These are phyloP conservation scores for Lycia hirtaria DNA, from an alignment of 2,888 invertebrate genomes.

Conservation along the genomic window DNA sequence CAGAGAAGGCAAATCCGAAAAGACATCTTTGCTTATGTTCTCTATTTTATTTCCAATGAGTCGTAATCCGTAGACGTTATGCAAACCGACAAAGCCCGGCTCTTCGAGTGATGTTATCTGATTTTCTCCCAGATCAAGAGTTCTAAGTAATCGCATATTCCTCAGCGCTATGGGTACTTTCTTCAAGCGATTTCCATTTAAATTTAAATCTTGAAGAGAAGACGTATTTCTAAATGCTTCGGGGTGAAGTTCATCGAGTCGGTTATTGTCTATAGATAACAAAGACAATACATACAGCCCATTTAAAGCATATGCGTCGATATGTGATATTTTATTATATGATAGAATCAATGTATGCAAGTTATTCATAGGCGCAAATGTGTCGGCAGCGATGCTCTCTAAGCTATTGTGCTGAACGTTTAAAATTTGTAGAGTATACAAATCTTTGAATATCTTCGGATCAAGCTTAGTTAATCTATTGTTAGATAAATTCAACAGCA, in stretches of 20 bases:
- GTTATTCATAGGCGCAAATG: conserved; percentile 96
- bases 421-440: conserved; percentile 94
- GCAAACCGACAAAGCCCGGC: conserved; percentile 93
- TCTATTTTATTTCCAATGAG: conserved; percentile 95
- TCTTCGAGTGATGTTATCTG: conserved; percentile 92
- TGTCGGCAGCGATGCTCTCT: conserved; percentile 93
- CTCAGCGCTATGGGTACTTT: conserved; percentile 92
- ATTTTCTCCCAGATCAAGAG: conserved; percentile 97
- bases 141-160: conserved; percentile 93
- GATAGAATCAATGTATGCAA: conserved; percentile 94
- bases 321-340: conserved; percentile 92
- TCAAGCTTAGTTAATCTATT: conserved; percentile 93
- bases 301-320: conserved; percentile 94
- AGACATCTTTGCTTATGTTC: conserved; percentile 92
- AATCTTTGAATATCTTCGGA: conserved; percentile 92
- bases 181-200: conserved; percentile 94
- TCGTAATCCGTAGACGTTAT: conserved; percentile 93
- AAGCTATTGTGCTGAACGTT: conserved; percentile 94
- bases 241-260: conserved; percentile 92
- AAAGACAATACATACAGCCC: conserved; percentile 94
- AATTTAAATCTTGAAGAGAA: conserved; percentile 94
- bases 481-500: conserved; percentile 93
- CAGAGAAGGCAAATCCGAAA: conserved; percentile 91
- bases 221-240: conserved; percentile 96
- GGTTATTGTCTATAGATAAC: conserved; percentile 94